Evolutionary conservation across 2,113 vertebrate species (phyloP).

Genomic region (Azemiops feae): DNA sequence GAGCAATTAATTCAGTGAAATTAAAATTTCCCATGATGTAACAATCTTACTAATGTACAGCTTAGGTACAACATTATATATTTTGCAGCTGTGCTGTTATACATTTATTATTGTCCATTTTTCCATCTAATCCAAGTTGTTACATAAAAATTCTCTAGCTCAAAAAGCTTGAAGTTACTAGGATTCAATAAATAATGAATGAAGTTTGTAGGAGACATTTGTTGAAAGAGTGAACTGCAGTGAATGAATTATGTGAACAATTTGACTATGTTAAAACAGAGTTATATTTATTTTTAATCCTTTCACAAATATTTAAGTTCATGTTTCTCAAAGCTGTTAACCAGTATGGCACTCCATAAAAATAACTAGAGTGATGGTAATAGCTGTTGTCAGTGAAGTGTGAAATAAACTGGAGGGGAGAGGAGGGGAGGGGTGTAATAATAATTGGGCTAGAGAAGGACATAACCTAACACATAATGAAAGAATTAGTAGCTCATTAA

Average conservation of each 20-base stretch:
- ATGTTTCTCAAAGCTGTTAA: slow-evolving; percentile 47
- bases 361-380: slow-evolving; percentile 49
- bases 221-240: background rate
- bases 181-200: background rate
- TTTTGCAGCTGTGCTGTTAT: background rate
- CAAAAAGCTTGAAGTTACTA: slow-evolving; percentile 17
- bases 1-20: background rate
- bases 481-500: slow-evolving; percentile 19
- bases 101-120: background rate
- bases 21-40: background rate
- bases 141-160: background rate
- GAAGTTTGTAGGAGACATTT: background rate
- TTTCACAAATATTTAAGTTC: slow-evolving; percentile 35
- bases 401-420: slow-evolving; percentile 44
- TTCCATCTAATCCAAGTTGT: background rate
- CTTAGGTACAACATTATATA: background rate
- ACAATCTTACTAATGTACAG: background rate
- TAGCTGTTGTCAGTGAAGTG: slow-evolving; percentile 42
- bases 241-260: slow-evolving; percentile 3
- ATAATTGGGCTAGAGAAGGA: slow-evolving; percentile 3
- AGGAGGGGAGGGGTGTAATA: slow-evolving; percentile 26
- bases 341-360: slow-evolving; percentile 32
- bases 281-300: slow-evolving; percentile 20
- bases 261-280: slow-evolving; percentile 13
- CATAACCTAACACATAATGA: slow-evolving; percentile 15